Base-by-base conservation (phyloP, 2,113 vertebrate species). In the Xiphophorus hellerii region DNA sequence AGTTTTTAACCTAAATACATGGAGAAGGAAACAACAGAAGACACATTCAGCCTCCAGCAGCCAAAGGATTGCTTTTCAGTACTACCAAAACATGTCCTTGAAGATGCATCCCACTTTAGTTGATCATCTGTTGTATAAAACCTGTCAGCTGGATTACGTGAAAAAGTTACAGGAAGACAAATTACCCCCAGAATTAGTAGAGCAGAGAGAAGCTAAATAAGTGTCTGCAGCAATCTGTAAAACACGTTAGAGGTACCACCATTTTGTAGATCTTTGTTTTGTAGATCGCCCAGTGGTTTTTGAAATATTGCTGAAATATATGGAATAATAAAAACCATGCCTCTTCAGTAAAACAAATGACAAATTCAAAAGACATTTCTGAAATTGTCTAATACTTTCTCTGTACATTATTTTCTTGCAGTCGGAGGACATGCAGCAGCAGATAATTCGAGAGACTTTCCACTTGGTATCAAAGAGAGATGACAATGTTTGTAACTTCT, bases 401-500 rank as follows among this genome's bases (percentile, higher is more conserved):
- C 22, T 76, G 31, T 61, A 10, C 8, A 5, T 0, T 82, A 39
- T 85, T 42, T 67, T 14, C 25, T 37, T 65, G n/a, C 82, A 98
- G 97, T 93, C 96, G 0, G 97, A 98, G 85, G 97, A 98, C 73
- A 94, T 94, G 83, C 97, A 99, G 86, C 97, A 98, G 88, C 97
- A 98, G 90, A 97, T 98, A 5, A 95, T 99, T 68, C 94, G 97
- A 0, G 97, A 99, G 87, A 97, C 96, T 3, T 98, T 99, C 89
- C 97, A 98, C 84, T 92, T 99, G 79, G 97, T 99, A 13, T 97
- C 97, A 25, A 97, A 97, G 89, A 94, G 97, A 58, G 97, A 98
- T 11, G 96, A 98, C 89, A 98, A 97, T 61, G 96, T 98, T 85
- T 98, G 97, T 92, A 99, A 97, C 86, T 99, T 98, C 91, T 87